Base-by-base conservation (phyloP, 2,888 invertebrate genomes). In the Arrhopalites spinosus region DNA sequence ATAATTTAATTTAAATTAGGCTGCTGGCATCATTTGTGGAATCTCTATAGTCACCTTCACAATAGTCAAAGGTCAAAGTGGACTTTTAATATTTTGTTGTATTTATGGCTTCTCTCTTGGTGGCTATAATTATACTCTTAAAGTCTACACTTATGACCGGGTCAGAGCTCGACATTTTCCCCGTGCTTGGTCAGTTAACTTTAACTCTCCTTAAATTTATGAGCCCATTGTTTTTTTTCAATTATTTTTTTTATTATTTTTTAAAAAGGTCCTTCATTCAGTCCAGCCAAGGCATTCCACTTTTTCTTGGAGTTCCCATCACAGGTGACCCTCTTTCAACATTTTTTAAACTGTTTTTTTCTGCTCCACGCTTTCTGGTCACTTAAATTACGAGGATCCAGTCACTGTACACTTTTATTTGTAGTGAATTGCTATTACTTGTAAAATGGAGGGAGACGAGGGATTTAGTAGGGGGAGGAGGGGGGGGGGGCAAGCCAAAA, bases 241-340 rank as follows among this genome's bases (percentile, higher is more conserved):
- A n/a, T n/a, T n/a, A n/a, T n/a, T n/a, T n/a, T n/a, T n/a, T n/a
- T n/a, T n/a, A n/a, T n/a, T n/a, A n/a, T n/a, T n/a, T n/a, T n/a
- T n/a, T n/a, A n/a, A n/a, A n/a, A n/a, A n/a, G n/a, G n/a, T 93
- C 94, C 76, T 95, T 93, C 86, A 91, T 94, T 70, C 93, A 93
- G 85, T 93, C 92, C 85, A 92, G 93, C 15, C 94, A 94, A 86
- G 92, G 93, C 20, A 90, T 95, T 83, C 93, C 94, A 8, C 91
- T 93, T 63, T 91, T 92, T 0, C 90, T 94, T 69, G 94, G 94
- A 67, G 92, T 94, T 64, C 94, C 94, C 11, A 89, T 93, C 78
- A 91, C 93, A 85, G 93, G 93, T 93, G 78, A 76, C 29, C 17
- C 20, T 67, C 25, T 17, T 63, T n/a, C 30, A n/a, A 25, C 15